phyloP scores from a whole-genome alignment of 1,140 invertebrate genomes.

The Stenopsyche tienmushanensis region DNA sequence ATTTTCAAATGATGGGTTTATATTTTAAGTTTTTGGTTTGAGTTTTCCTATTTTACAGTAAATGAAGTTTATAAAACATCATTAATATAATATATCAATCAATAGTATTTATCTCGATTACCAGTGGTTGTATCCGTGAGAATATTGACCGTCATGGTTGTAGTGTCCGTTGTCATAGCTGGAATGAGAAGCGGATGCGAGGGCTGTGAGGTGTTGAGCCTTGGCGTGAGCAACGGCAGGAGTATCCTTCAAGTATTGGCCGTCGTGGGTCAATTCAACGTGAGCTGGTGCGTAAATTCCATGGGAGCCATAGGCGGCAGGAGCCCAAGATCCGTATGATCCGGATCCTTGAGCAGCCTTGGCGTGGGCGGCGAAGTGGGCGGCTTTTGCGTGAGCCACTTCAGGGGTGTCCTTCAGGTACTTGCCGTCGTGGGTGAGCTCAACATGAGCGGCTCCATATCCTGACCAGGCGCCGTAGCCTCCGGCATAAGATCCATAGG shows the following conservation, averaged over 20 bases:
- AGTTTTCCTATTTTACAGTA: background rate
- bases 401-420: conserved; percentile 32
- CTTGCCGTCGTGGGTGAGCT: conserved; percentile 15
- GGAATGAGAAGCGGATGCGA: conserved; percentile 17
- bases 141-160: background rate
- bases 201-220: conserved; percentile 49
- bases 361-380: conserved; percentile 27
- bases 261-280: conserved; percentile 46
- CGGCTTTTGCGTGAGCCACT: conserved; percentile 37
- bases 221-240: conserved; percentile 54
- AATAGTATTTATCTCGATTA: background rate
- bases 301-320: conserved; percentile 42
- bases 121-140: conserved; percentile 20
- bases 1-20: too few relatives aligned
- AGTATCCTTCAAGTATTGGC: conserved; percentile 50
- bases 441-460: conserved; percentile 4
- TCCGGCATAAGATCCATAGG: conserved; percentile 27
- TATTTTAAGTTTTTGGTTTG: too few relatives aligned
- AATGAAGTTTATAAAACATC: background rate
- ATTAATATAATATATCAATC: background rate
- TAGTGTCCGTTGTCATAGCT: conserved; percentile 11
- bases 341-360: conserved; percentile 8
- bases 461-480: background rate
- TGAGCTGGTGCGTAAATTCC: conserved; percentile 42
- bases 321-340: conserved; percentile 23